A percentile compares a stretch with the other conserved stretches of the same genome.
These are phyloP conservation scores for Tursiops truncatus DNA, from an alignment of 2,113 vertebrate species.

Conservation along the genomic window DNA sequence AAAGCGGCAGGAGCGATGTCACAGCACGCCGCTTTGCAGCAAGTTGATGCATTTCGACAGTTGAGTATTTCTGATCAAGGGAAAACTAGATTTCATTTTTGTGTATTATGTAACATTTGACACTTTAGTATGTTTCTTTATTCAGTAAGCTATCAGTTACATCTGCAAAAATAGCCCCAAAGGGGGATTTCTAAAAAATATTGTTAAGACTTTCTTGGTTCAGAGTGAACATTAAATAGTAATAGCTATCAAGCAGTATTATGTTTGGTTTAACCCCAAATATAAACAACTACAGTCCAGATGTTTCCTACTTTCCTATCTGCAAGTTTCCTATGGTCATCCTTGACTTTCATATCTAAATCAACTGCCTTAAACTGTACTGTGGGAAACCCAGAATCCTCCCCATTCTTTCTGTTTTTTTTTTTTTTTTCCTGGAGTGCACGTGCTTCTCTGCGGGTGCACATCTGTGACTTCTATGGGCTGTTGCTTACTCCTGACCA, in stretches of 20 bases:
- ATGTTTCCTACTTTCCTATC: neutral
- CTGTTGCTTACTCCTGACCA: too few species aligned
- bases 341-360: neutral
- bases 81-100: conserved; percentile 37
- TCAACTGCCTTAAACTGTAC: neutral
- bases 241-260: neutral
- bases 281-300: neutral
- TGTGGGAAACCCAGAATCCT: neutral
- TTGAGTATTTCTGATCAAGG: neutral
- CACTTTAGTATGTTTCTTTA: conserved; percentile 9
- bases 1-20: neutral
- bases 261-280: neutral
- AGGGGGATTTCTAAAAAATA: neutral
- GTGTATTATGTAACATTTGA: neutral
- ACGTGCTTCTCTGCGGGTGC: fast-evolving
- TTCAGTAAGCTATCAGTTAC: neutral
- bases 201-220: neutral
- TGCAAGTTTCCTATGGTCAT: neutral
- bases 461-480: fast-evolving
- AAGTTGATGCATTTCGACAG: neutral
- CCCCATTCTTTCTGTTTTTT: neutral
- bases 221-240: neutral
- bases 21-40: neutral
- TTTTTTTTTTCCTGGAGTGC: neutral
- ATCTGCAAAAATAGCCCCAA: neutral